Percentiles rank a stretch among this genome's conserved stretches.
These are phyloP conservation scores for Onychostruthus taczanowskii DNA, from an alignment of 2,113 vertebrate genomes.

Conservation along the genomic window DNA sequence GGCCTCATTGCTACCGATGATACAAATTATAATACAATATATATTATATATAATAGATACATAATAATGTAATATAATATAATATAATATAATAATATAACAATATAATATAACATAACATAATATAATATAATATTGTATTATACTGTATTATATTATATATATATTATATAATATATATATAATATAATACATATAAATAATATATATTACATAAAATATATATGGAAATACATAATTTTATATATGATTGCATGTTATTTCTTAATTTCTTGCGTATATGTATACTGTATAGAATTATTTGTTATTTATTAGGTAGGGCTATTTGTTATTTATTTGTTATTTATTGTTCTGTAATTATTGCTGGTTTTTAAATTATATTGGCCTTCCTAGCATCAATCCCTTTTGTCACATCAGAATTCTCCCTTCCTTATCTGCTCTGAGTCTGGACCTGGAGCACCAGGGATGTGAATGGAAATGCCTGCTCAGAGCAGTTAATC, in stretches of 20 bases:
- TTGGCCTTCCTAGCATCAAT: not conserved
- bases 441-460: not conserved
- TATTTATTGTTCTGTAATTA: not conserved
- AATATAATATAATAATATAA: too few species aligned
- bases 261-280: not conserved
- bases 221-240: fast-evolving
- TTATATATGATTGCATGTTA: fast-evolving
- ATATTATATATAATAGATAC: not conserved
- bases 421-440: not conserved
- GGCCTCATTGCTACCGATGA: not conserved
- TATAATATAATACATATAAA: too few species aligned
- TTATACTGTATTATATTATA: not conserved
- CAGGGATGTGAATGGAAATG: not conserved
- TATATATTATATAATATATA: not conserved
- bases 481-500: not conserved
- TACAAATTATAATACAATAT: not conserved
- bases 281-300: not conserved
- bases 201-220: not conserved
- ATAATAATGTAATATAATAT: not conserved
- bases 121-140: too few species aligned
- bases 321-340: too few species aligned
- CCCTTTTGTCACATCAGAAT: not conserved
- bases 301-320: not conserved
- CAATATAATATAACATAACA: too few species aligned
- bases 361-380: not conserved